phyloP scores from a whole-genome alignment of 2,113 vertebrate species.

The Brachirus orientalis region DNA sequence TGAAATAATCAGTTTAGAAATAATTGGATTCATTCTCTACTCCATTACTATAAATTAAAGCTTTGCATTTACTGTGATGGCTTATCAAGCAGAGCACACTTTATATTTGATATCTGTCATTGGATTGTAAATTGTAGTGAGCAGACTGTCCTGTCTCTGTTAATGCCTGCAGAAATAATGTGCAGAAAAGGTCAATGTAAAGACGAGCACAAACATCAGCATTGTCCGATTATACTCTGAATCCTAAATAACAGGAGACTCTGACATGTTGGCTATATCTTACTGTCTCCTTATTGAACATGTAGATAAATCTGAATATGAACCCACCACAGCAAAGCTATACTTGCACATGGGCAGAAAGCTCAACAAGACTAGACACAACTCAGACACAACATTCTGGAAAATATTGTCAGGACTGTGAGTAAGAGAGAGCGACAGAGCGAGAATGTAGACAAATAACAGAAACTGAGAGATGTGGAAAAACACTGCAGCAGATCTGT shows the following conservation, averaged over 20 bases:
- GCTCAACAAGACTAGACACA: not conserved
- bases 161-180: not conserved
- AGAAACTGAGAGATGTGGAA: not conserved
- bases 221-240: not conserved
- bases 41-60: conserved; percentile 8
- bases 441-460: not conserved
- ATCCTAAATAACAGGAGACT: not conserved
- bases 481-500: not conserved
- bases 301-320: conserved; percentile 1
- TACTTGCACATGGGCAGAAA: conserved; percentile 14
- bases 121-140: not conserved
- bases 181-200: not conserved
- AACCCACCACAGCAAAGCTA: conserved; percentile 20
- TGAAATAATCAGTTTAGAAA: conserved; percentile 11
- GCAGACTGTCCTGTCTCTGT: not conserved
- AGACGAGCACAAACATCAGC: conserved; percentile 6
- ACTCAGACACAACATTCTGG: not conserved
- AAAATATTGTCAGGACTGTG: not conserved
- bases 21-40: conserved; percentile 2
- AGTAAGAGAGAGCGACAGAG: not conserved
- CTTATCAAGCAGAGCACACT: not conserved
- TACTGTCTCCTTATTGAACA: not conserved
- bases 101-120: not conserved
- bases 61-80: not conserved
- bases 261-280: not conserved